Percentiles rank a stretch among this genome's conserved stretches.
phyloP scores from a whole-genome alignment of 2,888 invertebrate genomes.

The Lasioglossum marginatum region DNA sequence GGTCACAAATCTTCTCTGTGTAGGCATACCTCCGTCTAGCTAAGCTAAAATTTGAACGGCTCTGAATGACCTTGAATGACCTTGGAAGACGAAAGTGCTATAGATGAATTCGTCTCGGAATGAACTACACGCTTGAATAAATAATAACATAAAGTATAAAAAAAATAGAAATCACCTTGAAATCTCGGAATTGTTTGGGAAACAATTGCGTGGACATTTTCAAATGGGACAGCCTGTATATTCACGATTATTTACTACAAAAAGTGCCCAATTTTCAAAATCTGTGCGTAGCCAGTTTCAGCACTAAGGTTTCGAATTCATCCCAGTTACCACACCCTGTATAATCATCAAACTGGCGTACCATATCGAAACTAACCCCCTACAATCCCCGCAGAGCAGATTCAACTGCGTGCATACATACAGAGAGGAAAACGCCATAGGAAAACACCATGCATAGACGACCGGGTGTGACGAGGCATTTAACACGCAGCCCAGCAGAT shows the following conservation, averaged over 20 bases:
- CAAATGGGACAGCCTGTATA: background rate
- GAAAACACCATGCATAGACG: background rate
- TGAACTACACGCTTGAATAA: no score
- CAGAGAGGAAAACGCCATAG: background rate
- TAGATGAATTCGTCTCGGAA: background rate
- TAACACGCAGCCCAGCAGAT: slow-evolving; percentile 60
- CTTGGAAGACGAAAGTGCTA: no score
- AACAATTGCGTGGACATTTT: background rate
- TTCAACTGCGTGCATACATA: background rate
- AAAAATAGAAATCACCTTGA: no score
- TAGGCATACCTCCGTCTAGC: background rate
- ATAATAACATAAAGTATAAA: no score
- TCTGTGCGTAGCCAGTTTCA: background rate
- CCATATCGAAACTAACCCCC: background rate
- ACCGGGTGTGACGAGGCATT: slow-evolving; percentile 65
- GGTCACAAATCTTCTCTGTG: background rate
- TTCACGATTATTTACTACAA: background rate
- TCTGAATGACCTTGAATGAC: no score
- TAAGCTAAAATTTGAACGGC: no score
- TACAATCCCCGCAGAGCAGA: background rate
- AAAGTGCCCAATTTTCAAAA: background rate
- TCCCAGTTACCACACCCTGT: background rate
- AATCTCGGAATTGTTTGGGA: background rate
- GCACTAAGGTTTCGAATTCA: background rate
- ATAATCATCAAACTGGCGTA: background rate